These are phyloP conservation scores for Desmodus rotundus DNA, from an alignment of 2,113 vertebrate genomes.

Conservation along the genomic window DNA sequence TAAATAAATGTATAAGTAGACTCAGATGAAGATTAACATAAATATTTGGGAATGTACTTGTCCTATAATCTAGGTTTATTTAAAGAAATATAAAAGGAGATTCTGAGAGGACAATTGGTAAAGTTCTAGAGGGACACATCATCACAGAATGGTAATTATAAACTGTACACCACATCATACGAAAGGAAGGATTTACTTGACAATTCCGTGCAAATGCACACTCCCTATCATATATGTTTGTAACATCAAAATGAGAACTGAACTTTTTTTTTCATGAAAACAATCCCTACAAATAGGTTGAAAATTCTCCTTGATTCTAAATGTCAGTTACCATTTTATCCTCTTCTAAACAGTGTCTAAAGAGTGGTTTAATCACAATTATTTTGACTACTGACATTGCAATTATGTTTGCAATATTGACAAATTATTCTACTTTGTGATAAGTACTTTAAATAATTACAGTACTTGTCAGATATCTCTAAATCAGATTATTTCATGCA, in stretches of 20 bases:
- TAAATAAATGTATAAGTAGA: neutral
- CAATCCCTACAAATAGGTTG: slow-evolving; percentile 11
- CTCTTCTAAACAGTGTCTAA: slow-evolving; percentile 53
- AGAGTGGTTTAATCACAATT: slow-evolving; percentile 72
- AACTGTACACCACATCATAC: neutral
- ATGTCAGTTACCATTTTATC: slow-evolving; percentile 60
- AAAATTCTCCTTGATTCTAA: slow-evolving; percentile 62
- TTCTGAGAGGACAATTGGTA: neutral
- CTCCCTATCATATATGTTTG: neutral
- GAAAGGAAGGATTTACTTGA: slow-evolving; percentile 20
- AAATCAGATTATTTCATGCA: slow-evolving; percentile 69
- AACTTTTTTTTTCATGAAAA: neutral
- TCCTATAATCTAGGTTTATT: neutral
- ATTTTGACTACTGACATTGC: slow-evolving; percentile 75
- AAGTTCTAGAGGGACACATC: neutral
- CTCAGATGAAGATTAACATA: neutral
- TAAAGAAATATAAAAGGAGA: neutral
- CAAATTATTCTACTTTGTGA: slow-evolving; percentile 73
- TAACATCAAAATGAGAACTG: slow-evolving; percentile 48
- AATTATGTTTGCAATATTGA: slow-evolving; percentile 75
- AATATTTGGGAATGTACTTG: neutral
- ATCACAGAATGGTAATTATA: slow-evolving; percentile 7
- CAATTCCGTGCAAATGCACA: neutral
- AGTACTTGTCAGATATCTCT: slow-evolving; percentile 69
- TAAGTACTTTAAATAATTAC: slow-evolving; percentile 76